phyloP scores from a whole-genome alignment of 2,888 invertebrate species.

The Halictus ligatus region DNA sequence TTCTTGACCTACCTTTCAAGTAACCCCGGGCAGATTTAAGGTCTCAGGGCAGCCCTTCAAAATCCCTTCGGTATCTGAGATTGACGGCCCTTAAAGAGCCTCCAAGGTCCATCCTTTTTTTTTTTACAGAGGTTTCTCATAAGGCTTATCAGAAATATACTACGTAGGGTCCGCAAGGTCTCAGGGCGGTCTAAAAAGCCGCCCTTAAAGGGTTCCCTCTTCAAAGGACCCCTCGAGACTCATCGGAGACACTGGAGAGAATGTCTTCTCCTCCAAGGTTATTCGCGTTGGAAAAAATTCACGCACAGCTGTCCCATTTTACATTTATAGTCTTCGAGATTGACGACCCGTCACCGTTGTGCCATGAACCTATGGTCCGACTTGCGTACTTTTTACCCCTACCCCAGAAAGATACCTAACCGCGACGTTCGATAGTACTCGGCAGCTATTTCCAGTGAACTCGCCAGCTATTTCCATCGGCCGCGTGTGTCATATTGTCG shows the following conservation, averaged over 20 bases:
- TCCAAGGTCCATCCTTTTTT: not conserved
- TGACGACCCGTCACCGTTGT: not conserved
- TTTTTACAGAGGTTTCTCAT: not conserved
- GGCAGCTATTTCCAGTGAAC: conserved; percentile 57
- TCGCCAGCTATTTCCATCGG: conserved; percentile 58
- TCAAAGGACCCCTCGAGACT: not conserved
- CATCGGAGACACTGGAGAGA: not conserved
- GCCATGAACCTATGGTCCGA: not conserved
- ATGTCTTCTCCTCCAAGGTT: not conserved
- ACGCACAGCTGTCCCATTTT: not conserved
- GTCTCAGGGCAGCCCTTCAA: not conserved
- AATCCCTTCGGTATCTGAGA: not conserved
- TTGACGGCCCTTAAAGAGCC: not conserved
- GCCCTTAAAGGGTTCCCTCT: not conserved
- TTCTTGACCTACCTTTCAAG: too few species aligned
- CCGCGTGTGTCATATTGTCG: conserved; percentile 24
- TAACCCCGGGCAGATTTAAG: too few species aligned
- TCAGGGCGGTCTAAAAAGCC: not conserved
- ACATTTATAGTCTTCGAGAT: not conserved
- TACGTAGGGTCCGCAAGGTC: not conserved
- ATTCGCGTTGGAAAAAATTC: not conserved
- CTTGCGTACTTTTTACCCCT: not conserved
- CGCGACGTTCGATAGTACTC: conserved; percentile 9
- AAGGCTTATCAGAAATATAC: not conserved
- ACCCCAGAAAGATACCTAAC: not conserved